Conservation (phyloP, 2,797 vertebrate genomes). For the Anguilla megastoma region DNA sequence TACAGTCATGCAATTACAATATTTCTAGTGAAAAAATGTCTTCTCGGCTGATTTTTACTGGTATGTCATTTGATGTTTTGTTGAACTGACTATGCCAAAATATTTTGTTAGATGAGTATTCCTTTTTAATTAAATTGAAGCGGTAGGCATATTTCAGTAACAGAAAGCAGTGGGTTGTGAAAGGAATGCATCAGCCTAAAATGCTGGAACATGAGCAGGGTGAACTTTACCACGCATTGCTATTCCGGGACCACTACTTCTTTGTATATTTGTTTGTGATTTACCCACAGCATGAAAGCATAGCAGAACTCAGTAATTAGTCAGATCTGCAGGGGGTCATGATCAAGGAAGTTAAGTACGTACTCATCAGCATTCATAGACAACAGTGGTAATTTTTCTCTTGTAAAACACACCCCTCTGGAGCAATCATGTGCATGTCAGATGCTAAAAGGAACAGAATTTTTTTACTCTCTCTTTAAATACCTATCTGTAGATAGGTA, state of each 20-base stretch:
- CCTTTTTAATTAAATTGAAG: background rate
- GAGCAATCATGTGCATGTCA: background rate
- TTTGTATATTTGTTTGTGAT: slow-evolving; percentile 1
- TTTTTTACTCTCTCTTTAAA: background rate
- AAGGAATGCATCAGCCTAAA: background rate
- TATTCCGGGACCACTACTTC: background rate
- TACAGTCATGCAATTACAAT: too few relatives aligned
- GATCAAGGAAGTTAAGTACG: background rate
- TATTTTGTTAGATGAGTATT: background rate
- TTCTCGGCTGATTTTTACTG: background rate
- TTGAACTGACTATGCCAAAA: background rate
- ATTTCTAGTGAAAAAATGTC: too few relatives aligned
- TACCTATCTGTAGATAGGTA: background rate
- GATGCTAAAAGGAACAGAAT: background rate
- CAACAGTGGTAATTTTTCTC: background rate
- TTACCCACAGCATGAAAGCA: background rate
- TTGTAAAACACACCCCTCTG: background rate
- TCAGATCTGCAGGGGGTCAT: background rate
- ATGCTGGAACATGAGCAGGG: background rate
- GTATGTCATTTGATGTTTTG: background rate
- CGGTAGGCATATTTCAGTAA: background rate
- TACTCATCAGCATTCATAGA: background rate
- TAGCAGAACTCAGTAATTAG: background rate
- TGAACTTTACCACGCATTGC: background rate
- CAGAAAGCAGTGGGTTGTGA: background rate